Percentiles rank a stretch among this genome's conserved stretches.
phyloP scores from a whole-genome alignment of 2,113 vertebrate species.

The Crotalus horridus region DNA sequence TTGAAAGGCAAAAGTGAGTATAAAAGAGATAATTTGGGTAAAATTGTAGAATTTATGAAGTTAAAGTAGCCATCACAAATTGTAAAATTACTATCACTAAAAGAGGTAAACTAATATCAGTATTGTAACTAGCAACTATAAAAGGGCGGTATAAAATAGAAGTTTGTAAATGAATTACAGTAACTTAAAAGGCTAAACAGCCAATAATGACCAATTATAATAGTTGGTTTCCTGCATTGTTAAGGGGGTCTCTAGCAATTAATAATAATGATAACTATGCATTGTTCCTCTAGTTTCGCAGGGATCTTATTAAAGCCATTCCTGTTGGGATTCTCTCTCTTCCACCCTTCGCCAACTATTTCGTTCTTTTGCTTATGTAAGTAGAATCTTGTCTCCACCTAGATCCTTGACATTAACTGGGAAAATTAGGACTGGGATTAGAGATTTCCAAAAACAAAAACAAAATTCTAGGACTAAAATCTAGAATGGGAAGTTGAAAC shows the following conservation, averaged over 20 bases:
- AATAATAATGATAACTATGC: background rate
- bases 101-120: background rate
- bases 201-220: background rate
- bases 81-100: background rate
- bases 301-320: slow-evolving; percentile 82
- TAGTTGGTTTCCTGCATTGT: background rate
- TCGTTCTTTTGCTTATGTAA: slow-evolving; percentile 92
- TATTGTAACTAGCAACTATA: background rate
- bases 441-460: no score
- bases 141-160: background rate
- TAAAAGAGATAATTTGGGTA: background rate
- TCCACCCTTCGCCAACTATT: slow-evolving; percentile 94
- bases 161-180: background rate
- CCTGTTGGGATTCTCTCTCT: slow-evolving; percentile 83
- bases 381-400: slow-evolving; percentile 54
- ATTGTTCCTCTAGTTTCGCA: slow-evolving; percentile 78
- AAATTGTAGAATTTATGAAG: background rate
- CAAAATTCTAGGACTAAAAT: no score
- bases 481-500: no score
- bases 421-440: no score
- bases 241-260: background rate
- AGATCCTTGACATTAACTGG: background rate
- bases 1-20: background rate
- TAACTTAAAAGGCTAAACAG: background rate
- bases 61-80: background rate